A percentile compares a stretch with the other conserved stretches of the same genome.
Evolutionary conservation across 2,113 vertebrate species (phyloP).

Genomic region (Geothlypis trichas): DNA sequence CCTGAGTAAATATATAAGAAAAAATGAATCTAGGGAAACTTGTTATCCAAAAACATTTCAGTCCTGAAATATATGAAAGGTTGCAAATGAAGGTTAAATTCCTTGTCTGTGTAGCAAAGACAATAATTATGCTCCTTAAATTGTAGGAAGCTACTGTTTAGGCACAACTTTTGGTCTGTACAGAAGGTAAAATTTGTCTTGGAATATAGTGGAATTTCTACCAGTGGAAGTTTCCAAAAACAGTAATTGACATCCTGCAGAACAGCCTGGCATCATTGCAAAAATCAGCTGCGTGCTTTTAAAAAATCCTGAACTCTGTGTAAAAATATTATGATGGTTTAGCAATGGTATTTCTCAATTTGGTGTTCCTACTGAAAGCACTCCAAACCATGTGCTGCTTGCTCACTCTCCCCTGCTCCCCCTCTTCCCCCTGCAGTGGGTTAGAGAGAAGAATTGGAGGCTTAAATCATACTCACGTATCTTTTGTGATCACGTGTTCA

Average conservation of each 20-base stretch:
- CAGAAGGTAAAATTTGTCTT: background rate
- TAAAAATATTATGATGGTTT: background rate
- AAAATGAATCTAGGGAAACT: background rate
- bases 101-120: background rate
- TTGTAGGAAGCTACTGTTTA: background rate
- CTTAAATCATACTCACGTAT: too few relatives aligned
- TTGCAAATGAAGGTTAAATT: background rate
- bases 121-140: background rate
- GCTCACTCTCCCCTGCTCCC: background rate
- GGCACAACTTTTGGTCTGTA: background rate
- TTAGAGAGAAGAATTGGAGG: background rate
- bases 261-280: background rate
- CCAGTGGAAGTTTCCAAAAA: background rate
- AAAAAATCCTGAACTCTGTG: background rate
- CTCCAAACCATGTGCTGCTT: background rate
- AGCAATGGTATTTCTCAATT: background rate
- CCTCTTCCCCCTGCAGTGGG: background rate
- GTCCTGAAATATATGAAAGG: background rate
- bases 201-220: background rate
- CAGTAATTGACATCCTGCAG: background rate
- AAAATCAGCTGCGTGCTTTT: background rate
- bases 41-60: background rate
- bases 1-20: background rate
- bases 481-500: accelerated
- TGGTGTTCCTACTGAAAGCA: background rate